phyloP scores from a whole-genome alignment of 2,113 vertebrate genomes.

The Anarhynchus alexandrinus region DNA sequence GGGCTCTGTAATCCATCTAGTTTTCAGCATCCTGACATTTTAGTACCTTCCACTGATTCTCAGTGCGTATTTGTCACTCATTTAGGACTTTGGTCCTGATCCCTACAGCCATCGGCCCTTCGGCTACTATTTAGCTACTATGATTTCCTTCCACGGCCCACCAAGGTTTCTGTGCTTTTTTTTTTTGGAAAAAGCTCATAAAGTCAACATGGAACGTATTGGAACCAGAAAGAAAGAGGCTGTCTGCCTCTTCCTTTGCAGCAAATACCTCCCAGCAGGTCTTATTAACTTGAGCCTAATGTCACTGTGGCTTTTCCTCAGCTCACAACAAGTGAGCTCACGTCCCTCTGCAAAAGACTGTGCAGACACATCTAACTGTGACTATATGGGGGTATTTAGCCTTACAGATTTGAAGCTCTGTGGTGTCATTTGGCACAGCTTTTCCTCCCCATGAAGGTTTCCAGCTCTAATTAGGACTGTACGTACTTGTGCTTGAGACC shows the following conservation, averaged over 20 bases:
- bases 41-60: not conserved
- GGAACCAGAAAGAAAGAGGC: not conserved
- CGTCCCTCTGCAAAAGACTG: not conserved
- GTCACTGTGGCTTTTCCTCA: not conserved
- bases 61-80: not conserved
- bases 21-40: not conserved
- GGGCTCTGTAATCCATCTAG: not conserved
- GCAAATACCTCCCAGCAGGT: slow-evolving; percentile 29
- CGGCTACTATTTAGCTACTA: not conserved
- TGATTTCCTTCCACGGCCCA: not conserved
- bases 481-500: not conserved
- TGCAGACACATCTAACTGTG: not conserved
- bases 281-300: not conserved
- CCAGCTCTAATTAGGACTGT: not conserved
- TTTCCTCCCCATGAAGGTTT: not conserved
- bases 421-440: not conserved
- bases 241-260: not conserved
- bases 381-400: not conserved
- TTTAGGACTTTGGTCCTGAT: not conserved
- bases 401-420: not conserved
- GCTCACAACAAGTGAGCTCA: not conserved
- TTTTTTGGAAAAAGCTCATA: not conserved
- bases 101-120: not conserved
- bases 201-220: not conserved
- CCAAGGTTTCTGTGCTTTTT: not conserved